Conservation (phyloP, 2,113 vertebrate species). For the Chionis minor region DNA sequence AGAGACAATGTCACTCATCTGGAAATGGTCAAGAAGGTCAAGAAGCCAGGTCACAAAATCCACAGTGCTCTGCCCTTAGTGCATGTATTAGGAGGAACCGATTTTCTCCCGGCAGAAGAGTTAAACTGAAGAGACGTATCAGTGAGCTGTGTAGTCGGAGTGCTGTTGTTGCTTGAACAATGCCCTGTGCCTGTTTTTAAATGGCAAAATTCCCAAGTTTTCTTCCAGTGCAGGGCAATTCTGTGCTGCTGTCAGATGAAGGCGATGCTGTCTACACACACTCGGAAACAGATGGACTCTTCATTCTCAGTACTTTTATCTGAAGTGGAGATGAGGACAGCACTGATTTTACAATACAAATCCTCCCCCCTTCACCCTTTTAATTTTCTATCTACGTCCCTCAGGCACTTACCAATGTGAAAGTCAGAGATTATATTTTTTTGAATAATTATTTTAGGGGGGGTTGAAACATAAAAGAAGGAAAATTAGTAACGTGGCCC, state of each 20-base stretch:
- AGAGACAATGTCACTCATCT: background rate
- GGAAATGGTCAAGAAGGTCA: background rate
- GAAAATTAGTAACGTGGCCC: background rate
- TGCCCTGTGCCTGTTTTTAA: background rate
- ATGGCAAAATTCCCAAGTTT: background rate
- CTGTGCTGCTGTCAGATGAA: background rate
- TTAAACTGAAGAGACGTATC: background rate
- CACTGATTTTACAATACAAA: background rate
- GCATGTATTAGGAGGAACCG: background rate
- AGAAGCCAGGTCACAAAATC: background rate
- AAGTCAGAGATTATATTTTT: background rate
- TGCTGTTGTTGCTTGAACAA: background rate
- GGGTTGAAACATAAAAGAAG: background rate
- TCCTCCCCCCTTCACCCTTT: background rate
- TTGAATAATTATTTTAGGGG: background rate
- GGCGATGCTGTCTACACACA: background rate
- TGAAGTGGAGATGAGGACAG: background rate
- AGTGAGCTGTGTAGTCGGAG: background rate
- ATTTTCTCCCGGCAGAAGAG: background rate
- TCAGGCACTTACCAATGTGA: background rate
- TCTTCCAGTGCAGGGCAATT: background rate
- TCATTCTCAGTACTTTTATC: background rate
- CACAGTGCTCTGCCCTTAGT: background rate
- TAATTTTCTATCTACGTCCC: background rate
- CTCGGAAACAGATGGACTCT: background rate